A percentile compares a stretch with the other conserved stretches of the same genome.
Conservation (phyloP, 1,140 invertebrate genomes). For the Steinernema khuongi region DNA sequence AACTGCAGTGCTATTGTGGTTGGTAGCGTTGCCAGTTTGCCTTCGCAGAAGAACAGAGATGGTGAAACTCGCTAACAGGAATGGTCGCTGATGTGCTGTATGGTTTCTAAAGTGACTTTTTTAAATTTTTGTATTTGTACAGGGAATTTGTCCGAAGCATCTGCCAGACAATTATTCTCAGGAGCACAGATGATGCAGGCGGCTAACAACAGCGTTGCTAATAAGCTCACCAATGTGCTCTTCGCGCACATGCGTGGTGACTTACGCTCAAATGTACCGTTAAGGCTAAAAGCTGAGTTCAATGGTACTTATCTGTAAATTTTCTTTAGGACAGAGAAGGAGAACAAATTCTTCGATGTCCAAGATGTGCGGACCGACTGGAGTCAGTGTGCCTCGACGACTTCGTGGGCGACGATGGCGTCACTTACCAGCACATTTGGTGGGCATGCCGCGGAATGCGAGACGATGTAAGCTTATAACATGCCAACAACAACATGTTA, state of each 20-base stretch:
- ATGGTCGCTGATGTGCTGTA: constrained; percentile 15
- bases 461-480: neutral
- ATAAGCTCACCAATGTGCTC: neutral
- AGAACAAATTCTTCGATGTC: neutral
- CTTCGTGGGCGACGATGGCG: neutral
- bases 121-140: constrained; percentile 7
- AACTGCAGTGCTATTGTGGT: neutral
- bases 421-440: neutral
- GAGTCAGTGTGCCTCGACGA: neutral
- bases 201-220: constrained; percentile 2
- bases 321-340: neutral
- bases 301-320: neutral
- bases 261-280: neutral
- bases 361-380: neutral
- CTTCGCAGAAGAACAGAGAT: neutral
- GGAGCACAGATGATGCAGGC: constrained; percentile 13
- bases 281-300: neutral
- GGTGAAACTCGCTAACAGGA: neutral
- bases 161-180: neutral
- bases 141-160: neutral
- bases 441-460: neutral
- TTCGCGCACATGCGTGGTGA: constrained; percentile 1
- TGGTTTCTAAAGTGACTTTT: neutral
- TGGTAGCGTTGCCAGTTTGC: constrained; percentile 2
- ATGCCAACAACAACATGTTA: neutral